Evolutionary conservation across 1,140 invertebrate genomes (phyloP), one percentile per base, ranked within the genome.

Genomic region (Liolophura sinensis): DNA sequence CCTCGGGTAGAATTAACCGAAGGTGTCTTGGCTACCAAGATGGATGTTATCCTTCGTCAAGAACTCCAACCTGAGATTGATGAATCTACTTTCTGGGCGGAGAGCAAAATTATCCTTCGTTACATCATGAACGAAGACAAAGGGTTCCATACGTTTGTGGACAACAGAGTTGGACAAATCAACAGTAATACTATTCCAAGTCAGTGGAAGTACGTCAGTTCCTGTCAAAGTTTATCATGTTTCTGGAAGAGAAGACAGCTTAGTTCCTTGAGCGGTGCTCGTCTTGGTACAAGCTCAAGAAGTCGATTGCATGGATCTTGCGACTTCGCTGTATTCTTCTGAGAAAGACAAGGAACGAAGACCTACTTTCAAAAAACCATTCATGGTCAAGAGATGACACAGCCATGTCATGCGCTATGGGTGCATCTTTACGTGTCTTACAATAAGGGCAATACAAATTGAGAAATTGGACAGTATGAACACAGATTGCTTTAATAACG

Each of bases 401-500:
- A 4, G 3, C 9, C 12, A 58, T 1, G 22, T 61, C 15, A 65
- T 61, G 25, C n/a, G 63, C 1, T 65, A 65, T 40, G 63, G 63
- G 9, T 58, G 52, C 24, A 1, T 65, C 4, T 65, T 65, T 60
- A 65, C 63, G 46, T 65, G 63, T 48, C 27, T 60, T 9, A 16
- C 18, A 18, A 60, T 22, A 14, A 27, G 63, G 46, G 63, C 63
- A 18, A 31, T 65, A 52, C 63, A 65, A 12, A 49, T 65, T 22
- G 63, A 65, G 24, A 48, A 61, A 27, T 6, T 40, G 60, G 18
- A 65, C 6, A 24, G 5, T n/a, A 55, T 65, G 14, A 31, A 25
- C 15, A 65, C 63, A 4, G 55, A 60, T 20, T 60, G 7, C 22
- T 65, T 65, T 51, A 65, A 61, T 9, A 40, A 60, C 60, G 54